Evolutionary conservation across 2,888 invertebrate species (phyloP), one percentile per base, ranked within the genome.

Genomic region (Schizotus pectinicornis): DNA sequence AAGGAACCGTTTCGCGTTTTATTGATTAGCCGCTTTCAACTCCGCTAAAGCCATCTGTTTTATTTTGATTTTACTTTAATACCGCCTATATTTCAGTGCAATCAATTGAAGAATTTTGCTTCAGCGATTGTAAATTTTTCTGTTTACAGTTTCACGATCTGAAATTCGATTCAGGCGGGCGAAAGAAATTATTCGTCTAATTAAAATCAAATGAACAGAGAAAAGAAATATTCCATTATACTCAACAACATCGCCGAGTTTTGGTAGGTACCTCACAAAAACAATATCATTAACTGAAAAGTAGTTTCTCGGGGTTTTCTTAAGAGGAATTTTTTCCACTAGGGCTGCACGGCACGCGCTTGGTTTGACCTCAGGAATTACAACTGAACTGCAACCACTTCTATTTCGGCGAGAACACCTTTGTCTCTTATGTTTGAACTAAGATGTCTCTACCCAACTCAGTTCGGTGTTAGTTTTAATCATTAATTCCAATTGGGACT

Each of bases 261-360:
- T 33, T 22, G 34, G 14, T 22, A 39, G 36, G 31, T 32, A 41
- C n/a, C n/a, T n/a, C n/a, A 48, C 59, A 54, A 55, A 55, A 55
- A 59, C 54, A 55, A 46, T 55, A 55, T 54, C 57, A 58, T 61
- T 55, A 61, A 58, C 57, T 41, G 42, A 32, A 39, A 54, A 46
- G 47, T 54, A 53, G 41, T 57, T 57, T 49, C 49, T 39, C 32
- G 35, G 13, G 46, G 33, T 32, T 32, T 61, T 61, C 54, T 46
- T 54, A 34, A 32, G 50, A 51, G 39, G 41, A 36, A 42, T 54
- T 55, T 57, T 54, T 42, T 11, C 35, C 41, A 42, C 7, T 5
- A 33, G 14, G 22, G 22, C 5, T 22, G 13, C 41, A 41, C 9
- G 13, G 50, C 32, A 52, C 43, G 46, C 39, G 14, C 54, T 37